Percentiles rank a stretch among this genome's conserved stretches.
These are phyloP conservation scores for Centropyge bicolor DNA, from an alignment of 2,797 vertebrate species.

Conservation along the genomic window DNA sequence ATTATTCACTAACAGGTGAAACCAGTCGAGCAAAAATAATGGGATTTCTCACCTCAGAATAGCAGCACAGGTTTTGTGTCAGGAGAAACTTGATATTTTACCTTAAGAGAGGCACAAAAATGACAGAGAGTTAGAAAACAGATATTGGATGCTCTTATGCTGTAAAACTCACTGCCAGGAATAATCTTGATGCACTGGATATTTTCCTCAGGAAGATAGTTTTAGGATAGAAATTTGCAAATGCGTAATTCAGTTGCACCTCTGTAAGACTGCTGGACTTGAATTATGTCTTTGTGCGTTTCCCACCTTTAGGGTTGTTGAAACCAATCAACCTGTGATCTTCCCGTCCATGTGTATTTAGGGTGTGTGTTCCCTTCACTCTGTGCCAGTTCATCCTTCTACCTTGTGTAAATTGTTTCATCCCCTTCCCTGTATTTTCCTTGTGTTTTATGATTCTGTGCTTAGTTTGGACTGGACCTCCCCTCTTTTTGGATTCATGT, in stretches of 20 bases:
- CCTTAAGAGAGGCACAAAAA: slow-evolving; percentile 15
- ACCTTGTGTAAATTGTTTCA: too few species aligned
- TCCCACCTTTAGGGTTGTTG: too few species aligned
- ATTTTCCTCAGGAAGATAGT: neutral
- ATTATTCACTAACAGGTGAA: slow-evolving; percentile 79
- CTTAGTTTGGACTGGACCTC: too few species aligned
- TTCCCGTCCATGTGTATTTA: too few species aligned
- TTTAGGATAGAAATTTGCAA: neutral
- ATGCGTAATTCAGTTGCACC: neutral
- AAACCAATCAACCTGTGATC: too few species aligned
- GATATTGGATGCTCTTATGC: slow-evolving; percentile 3
- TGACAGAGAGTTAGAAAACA: slow-evolving; percentile 26
- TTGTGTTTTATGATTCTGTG: too few species aligned
- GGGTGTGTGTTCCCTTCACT: too few species aligned
- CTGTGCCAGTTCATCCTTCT: too few species aligned
- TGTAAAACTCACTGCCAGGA: neutral
- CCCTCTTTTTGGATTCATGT: too few species aligned
- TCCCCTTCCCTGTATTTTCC: too few species aligned
- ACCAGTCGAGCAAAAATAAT: slow-evolving; percentile 77
- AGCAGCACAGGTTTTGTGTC: slow-evolving; percentile 45
- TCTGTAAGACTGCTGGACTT: neutral
- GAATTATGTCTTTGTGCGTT: too few species aligned
- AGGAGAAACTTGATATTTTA: slow-evolving; percentile 44
- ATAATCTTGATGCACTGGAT: neutral
- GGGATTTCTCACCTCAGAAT: slow-evolving; percentile 67